phyloP scores from a whole-genome alignment of 2,797 vertebrate species.

The Sebastiscus albofasciatus region DNA sequence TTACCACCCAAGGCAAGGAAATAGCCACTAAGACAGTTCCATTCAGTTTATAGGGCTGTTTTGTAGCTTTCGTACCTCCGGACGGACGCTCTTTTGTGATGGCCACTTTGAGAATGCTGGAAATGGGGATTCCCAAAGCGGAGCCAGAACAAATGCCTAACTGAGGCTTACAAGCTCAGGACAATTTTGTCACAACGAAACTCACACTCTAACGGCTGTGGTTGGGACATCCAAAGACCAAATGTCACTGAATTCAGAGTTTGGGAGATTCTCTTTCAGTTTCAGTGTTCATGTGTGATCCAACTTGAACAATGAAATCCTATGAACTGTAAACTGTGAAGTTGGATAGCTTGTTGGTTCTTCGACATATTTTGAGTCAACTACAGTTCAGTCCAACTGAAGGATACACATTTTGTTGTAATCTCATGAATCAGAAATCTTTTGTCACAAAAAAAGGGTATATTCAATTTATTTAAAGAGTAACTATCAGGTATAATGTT shows the following conservation, averaged over 20 bases:
- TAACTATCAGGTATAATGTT: not conserved
- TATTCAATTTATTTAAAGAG: not conserved
- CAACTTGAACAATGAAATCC: not conserved
- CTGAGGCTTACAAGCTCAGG: constrained; percentile 23
- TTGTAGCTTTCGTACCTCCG: constrained; percentile 73
- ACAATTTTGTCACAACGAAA: constrained; percentile 20
- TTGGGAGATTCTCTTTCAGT: not conserved
- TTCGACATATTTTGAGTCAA: not conserved
- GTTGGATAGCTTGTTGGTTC: not conserved
- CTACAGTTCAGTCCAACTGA: not conserved
- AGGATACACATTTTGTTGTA: not conserved
- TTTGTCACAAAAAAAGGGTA: not conserved
- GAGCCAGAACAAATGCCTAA: constrained; percentile 54
- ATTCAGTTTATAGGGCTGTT: constrained; percentile 78
- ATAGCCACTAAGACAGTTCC: constrained; percentile 68
- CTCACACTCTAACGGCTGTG: constrained; percentile 16
- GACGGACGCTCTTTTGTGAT: constrained; percentile 75
- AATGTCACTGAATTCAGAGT: not conserved
- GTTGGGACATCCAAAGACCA: not conserved
- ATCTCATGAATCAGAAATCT: not conserved
- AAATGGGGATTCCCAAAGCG: constrained; percentile 65
- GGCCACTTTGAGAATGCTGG: constrained; percentile 67
- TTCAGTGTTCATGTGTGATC: not conserved
- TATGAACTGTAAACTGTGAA: not conserved
- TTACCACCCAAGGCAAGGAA: constrained; percentile 76